Evolutionary conservation across 2,113 vertebrate species (phyloP), one percentile per base, ranked within the genome.

Genomic region (Gasterosteus aculeatus): DNA sequence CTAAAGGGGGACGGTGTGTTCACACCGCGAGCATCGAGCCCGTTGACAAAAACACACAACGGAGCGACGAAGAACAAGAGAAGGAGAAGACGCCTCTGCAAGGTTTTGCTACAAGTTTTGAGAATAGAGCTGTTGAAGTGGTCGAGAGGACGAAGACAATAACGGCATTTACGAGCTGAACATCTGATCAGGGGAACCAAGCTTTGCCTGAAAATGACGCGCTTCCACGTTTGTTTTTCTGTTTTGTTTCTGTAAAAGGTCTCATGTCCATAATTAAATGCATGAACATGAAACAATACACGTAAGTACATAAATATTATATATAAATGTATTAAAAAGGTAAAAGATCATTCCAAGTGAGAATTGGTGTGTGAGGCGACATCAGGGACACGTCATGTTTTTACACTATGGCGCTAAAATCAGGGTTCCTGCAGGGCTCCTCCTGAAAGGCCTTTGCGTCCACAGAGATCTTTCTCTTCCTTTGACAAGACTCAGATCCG

Each of bases 11-110:
- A 72, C 19, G 54, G 72, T 60, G 58, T 54, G 77, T 82, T 87
- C 86, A 77, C 76, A 71, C 85, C 53, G 78, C n/a, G 76, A 81
- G 86, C 72, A 62, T 54, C 19, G 18, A 63, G 38, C 19, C 75
- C 5, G 6, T 22, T 61, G 7, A 19, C 18, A 18, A 65, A 71
- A 75, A 60, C 19, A n/a, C 7, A 51, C 12, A 33, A 65, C 60
- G 33, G 41, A 7, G 35, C 35, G 4, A 9, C 33, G 33, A 33
- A 33, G 33, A 33, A 33, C 33, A 2, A 33, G 33, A 33, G 33
- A 33, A 33, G 33, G 5, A 56, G 14, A 14, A 46, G 39, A 56
- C 51, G n/a, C 53, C 11, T 6, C 29, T 12, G 42, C 14, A 33
- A 7, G 61, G 10, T 57, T 68, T 47, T 78, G 63, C 71, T 75